Base-by-base conservation (phyloP, 1,140 invertebrate species). In the Papilio polyxenes region DNA sequence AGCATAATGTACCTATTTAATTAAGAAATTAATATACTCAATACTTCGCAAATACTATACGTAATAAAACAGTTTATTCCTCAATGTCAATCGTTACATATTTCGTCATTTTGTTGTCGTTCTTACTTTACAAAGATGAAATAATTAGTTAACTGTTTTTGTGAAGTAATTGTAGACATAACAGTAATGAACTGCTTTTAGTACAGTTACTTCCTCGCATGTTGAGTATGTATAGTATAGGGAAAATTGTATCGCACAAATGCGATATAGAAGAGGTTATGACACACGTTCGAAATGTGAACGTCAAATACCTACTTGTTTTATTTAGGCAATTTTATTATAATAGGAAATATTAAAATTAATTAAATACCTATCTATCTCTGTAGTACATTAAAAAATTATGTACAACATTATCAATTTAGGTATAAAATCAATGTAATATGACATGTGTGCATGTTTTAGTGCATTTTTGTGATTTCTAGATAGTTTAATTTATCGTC, bases 391-490 rank as follows among this genome's bases (percentile, higher is more conserved):
- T 89, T 80, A 85, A 87, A 82, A 89, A 89, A 82, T 84, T 88
- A 89, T 88, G 89, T 92, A 92, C 90, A 92, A 92, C 90, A 87
- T 89, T 94, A 94, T 92, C 91, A 88, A 91, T 90, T 86, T 86
- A 84, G 91, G 90, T 91, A 93, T 91, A 90, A 93, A 93, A 93
- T 89, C 87, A 90, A 89, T 90, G 88, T 92, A 90, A 90, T 92
- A 92, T 92, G 92, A 92, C 90, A 93, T 93, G 89, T 93, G 91
- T 94, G 92, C 93, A 94, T 94, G 93, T 94, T 94, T 94, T 94
- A 94, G 93, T 94, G 93, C 93, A 94, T 94, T 94, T 94, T 94
- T 94, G 93, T 94, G 93, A 94, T 94, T 93, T 89, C 91, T 94
- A 94, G 92, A 89, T 93, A 93, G 92, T 92, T 92, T 94, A 94